These are phyloP conservation scores for Menidia menidia DNA, from an alignment of 2,797 vertebrate genomes.

Conservation along the genomic window DNA sequence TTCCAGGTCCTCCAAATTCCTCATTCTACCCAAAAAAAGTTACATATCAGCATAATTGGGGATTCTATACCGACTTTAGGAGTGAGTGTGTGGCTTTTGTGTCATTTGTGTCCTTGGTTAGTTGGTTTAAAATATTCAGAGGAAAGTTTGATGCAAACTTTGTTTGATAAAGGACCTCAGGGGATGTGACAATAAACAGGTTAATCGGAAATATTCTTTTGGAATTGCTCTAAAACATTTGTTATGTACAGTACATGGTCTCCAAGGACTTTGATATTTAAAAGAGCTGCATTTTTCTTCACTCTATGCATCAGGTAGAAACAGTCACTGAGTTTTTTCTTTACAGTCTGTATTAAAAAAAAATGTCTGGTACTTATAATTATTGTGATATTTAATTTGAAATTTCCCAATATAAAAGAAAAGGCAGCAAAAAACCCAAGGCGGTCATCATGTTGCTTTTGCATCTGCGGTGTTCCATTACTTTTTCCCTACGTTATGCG, in stretches of 20 bases:
- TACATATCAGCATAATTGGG: too few species aligned
- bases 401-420: not conserved
- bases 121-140: not conserved
- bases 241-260: slow-evolving; percentile 1
- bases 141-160: slow-evolving; percentile 15
- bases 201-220: slow-evolving; percentile 9
- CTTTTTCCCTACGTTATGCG: slow-evolving; percentile 54
- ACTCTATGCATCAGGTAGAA: too few species aligned
- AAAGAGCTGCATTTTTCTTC: slow-evolving; percentile 4
- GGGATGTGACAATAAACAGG: slow-evolving; percentile 30
- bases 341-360: slow-evolving; percentile 12
- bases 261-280: slow-evolving; percentile 13
- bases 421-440: slow-evolving; percentile 17
- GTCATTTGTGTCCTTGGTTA: too few species aligned
- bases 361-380: slow-evolving; percentile 21
- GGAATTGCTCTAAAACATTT: slow-evolving; percentile 18
- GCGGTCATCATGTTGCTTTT: slow-evolving; percentile 47
- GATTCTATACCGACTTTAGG: too few species aligned
- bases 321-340: not conserved
- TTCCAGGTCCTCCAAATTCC: too few species aligned
- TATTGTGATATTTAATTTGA: slow-evolving; percentile 5
- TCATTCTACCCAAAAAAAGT: too few species aligned
- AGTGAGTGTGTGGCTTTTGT: too few species aligned
- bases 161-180: slow-evolving; percentile 11
- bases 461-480: slow-evolving; percentile 66